phyloP scores from a whole-genome alignment of 2,888 invertebrate species.

The Yponomeuta malinellus region DNA sequence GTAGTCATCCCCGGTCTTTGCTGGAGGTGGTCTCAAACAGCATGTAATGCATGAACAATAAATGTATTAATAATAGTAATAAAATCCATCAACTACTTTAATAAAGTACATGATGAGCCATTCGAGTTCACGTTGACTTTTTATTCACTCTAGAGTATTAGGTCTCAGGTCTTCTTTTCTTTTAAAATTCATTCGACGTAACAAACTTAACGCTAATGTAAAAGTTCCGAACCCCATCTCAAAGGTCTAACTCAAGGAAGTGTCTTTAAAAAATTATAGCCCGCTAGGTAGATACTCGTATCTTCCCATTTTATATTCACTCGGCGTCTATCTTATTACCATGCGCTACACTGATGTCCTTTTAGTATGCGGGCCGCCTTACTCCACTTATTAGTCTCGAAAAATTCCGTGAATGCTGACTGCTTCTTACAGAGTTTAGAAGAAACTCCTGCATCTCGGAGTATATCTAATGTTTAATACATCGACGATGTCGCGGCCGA shows the following conservation, averaged over 20 bases:
- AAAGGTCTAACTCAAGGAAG: slow-evolving; percentile 10
- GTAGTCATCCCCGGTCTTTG: no score
- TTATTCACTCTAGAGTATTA: not conserved
- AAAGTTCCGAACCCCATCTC: not conserved
- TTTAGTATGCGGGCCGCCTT: slow-evolving; percentile 66
- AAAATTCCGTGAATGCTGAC: slow-evolving; percentile 57
- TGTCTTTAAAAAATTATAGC: slow-evolving; percentile 48
- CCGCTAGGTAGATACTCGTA: slow-evolving; percentile 25
- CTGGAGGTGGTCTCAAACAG: no score
- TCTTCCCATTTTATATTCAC: slow-evolving; percentile 62
- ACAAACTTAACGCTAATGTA: not conserved
- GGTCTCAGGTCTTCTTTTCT: not conserved
- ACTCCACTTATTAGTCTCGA: slow-evolving; percentile 71
- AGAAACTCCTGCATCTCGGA: slow-evolving; percentile 60
- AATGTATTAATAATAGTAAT: no score
- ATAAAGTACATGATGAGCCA: no score
- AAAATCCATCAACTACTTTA: no score
- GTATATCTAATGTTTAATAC: slow-evolving; percentile 67
- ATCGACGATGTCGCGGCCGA: slow-evolving; percentile 72
- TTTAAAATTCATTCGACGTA: not conserved
- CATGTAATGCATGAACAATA: no score
- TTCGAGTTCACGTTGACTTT: not conserved
- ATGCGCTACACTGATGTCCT: slow-evolving; percentile 53
- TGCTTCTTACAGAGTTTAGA: slow-evolving; percentile 47
- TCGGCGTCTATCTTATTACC: slow-evolving; percentile 56